Evolutionary conservation across 2,888 invertebrate genomes (phyloP).

Genomic region (Tuta absoluta): DNA sequence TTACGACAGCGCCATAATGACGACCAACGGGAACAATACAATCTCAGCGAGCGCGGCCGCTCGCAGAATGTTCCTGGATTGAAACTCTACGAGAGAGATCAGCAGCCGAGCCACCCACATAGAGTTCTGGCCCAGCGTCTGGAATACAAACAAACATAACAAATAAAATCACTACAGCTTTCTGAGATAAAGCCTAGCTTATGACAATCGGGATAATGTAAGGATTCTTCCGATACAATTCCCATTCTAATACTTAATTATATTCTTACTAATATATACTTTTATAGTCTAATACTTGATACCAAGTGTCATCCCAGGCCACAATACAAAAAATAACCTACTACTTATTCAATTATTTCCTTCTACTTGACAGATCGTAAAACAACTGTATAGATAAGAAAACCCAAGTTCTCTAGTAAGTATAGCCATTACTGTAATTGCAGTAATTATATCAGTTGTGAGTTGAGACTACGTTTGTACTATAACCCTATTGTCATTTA

Average conservation of each 20-base stretch:
- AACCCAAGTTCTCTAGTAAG: not conserved
- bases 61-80: constrained; percentile 93
- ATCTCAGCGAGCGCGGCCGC: constrained; percentile 97
- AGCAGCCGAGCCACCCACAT: constrained; percentile 93
- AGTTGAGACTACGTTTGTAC: not conserved
- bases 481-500: not conserved
- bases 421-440: not conserved
- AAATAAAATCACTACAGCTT: not conserved
- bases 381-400: not conserved
- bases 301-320: not conserved
- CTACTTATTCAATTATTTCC: not conserved
- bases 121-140: constrained; percentile 96
- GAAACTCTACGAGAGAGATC: constrained; percentile 93
- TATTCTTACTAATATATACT: too few relatives aligned
- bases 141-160: constrained; percentile 30
- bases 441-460: not conserved
- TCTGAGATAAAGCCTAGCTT: too few relatives aligned
- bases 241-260: too few relatives aligned
- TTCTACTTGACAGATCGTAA: not conserved
- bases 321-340: not conserved
- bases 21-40: constrained; percentile 91
- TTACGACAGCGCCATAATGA: constrained; percentile 92
- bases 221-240: too few relatives aligned
- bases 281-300: too few relatives aligned
- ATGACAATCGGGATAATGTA: too few relatives aligned